Conservation (phyloP, 2,888 invertebrate genomes). For the Lamellibrachia satsuma region DNA sequence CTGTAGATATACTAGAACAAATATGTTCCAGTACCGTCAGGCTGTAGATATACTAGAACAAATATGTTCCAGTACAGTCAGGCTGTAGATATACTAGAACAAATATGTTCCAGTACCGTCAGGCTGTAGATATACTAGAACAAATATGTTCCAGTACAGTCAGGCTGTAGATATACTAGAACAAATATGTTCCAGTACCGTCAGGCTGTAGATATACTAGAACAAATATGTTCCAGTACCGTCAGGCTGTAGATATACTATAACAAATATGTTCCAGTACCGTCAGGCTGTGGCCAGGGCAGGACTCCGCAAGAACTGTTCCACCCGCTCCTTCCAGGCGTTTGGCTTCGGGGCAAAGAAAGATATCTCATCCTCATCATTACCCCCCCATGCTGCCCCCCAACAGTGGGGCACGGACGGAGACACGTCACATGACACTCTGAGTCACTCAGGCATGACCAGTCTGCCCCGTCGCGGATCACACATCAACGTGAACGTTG, state of each 20-base stretch:
- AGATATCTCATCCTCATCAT: constrained; percentile 34
- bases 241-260: constrained; percentile 77
- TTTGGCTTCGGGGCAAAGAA: constrained; percentile 84
- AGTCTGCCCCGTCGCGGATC: constrained; percentile 75
- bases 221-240: constrained; percentile 75
- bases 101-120: no score
- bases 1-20: no score
- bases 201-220: no score
- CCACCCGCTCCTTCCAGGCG: constrained; percentile 89
- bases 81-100: no score
- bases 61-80: no score
- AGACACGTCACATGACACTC: constrained; percentile 42
- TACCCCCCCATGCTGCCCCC: not conserved
- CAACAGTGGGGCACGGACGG: constrained; percentile 69
- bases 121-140: no score
- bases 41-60: no score
- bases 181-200: no score
- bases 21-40: no score
- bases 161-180: no score
- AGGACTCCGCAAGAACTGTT: constrained; percentile 41
- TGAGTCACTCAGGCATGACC: constrained; percentile 34
- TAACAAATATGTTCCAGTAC: constrained; percentile 74
- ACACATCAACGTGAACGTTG: constrained; percentile 95
- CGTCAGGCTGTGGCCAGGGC: constrained; percentile 80
- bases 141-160: no score